A percentile compares a stretch with the other conserved stretches of the same genome.
Evolutionary conservation across 2,113 vertebrate species (phyloP).

Genomic region (Ictidomys tridecemlineatus): DNA sequence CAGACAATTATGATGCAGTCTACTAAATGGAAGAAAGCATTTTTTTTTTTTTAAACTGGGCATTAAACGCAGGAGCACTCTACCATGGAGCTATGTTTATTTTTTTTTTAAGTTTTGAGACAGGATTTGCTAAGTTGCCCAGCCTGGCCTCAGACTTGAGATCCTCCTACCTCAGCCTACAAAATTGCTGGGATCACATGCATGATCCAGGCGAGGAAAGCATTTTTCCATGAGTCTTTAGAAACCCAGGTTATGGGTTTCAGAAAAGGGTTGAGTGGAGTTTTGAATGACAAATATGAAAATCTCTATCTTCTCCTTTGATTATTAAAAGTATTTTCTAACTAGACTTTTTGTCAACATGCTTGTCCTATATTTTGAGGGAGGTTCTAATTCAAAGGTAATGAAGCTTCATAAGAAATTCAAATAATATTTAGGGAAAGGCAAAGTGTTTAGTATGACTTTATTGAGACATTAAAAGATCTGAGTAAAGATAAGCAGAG

Average conservation of each 20-base stretch:
- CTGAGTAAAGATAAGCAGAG: slow-evolving; percentile 15
- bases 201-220: neutral
- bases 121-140: too few species aligned
- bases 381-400: neutral
- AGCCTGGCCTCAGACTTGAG: too few species aligned
- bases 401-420: neutral
- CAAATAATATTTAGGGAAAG: neutral
- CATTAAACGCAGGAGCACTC: neutral
- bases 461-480: neutral
- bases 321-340: neutral
- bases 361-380: neutral
- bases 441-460: neutral
- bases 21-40: neutral
- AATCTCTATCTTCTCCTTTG: neutral
- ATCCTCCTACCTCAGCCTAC: too few species aligned
- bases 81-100: neutral
- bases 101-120: too few species aligned
- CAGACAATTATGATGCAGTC: neutral
- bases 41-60: neutral
- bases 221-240: neutral
- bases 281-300: slow-evolving; percentile 46
- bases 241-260: neutral
- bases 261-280: neutral
- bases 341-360: neutral
- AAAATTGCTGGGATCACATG: too few species aligned